These are phyloP conservation scores for Zygothrica quintamaculata DNA, from an alignment of 2,888 invertebrate genomes.

Conservation along the genomic window DNA sequence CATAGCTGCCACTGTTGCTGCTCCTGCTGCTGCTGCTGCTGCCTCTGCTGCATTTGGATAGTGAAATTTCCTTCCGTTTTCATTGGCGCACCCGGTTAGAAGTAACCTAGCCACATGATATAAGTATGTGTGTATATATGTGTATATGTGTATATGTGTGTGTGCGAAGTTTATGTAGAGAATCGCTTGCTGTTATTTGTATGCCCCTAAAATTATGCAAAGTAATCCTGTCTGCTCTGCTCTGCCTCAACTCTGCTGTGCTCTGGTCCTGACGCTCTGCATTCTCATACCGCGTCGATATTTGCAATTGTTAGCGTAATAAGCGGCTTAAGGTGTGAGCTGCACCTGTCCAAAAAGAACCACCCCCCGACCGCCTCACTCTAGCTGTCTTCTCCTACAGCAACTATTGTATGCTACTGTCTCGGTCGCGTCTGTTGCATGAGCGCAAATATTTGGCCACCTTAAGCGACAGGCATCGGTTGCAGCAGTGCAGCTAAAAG, in stretches of 20 bases:
- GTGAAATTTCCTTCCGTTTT: conserved; percentile 79
- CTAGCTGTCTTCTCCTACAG: not conserved
- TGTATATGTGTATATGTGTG: conserved; percentile 10
- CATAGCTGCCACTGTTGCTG: conserved; percentile 28
- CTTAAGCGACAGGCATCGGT: conserved; percentile 66
- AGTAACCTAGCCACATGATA: conserved; percentile 27
- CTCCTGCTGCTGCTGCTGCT: conserved; percentile 39
- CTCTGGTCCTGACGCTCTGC: conserved; percentile 46
- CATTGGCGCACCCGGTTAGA: conserved; percentile 41
- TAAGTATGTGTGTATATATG: no score
- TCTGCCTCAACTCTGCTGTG: no score
- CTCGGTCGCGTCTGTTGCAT: conserved; percentile 63
- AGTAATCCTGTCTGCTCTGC: conserved; percentile 70
- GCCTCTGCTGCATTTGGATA: conserved; percentile 70
- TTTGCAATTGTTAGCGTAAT: conserved; percentile 80
- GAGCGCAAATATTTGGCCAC: conserved; percentile 78
- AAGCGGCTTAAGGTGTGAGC: conserved; percentile 75
- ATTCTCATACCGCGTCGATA: conserved; percentile 70
- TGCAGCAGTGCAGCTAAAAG: conserved; percentile 61
- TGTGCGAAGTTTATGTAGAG: conserved; percentile 23
- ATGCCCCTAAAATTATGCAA: conserved; percentile 78
- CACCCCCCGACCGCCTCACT: not conserved
- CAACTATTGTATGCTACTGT: not conserved
- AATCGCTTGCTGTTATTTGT: conserved; percentile 72
- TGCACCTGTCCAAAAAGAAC: conserved; percentile 52